Evolutionary conservation across 2,888 invertebrate genomes (phyloP).

Genomic region (Alloplasta piceator): DNA sequence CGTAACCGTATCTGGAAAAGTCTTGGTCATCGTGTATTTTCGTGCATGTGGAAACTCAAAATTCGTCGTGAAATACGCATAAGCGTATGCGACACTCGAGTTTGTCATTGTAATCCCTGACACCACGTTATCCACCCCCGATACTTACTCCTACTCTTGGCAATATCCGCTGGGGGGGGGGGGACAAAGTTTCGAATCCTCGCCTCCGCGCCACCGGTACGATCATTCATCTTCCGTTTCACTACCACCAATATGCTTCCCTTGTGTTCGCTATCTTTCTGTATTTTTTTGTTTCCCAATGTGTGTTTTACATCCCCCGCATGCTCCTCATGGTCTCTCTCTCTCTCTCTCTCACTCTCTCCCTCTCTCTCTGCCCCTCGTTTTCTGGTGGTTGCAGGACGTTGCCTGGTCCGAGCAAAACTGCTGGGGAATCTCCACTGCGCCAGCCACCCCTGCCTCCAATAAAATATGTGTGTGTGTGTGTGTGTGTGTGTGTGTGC

Average conservation of each 20-base stretch:
- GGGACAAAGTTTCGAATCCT: constrained; percentile 14
- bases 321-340: background rate
- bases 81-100: too few species aligned
- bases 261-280: background rate
- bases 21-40: too few species aligned
- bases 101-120: background rate
- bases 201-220: constrained; percentile 36
- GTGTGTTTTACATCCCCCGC: constrained; percentile 29
- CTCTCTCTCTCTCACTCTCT: too few species aligned
- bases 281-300: constrained; percentile 7
- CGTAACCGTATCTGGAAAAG: too few species aligned
- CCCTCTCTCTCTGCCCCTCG: too few species aligned
- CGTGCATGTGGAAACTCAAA: too few species aligned
- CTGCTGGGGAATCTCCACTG: constrained; percentile 64
- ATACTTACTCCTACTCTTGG: constrained; percentile 6
- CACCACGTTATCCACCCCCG: constrained; percentile 24
- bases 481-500: constrained; percentile 7
- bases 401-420: constrained; percentile 62
- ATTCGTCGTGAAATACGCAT: too few species aligned
- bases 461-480: constrained; percentile 29
- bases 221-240: constrained; percentile 63
- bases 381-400: constrained; percentile 52
- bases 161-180: constrained; percentile 26
- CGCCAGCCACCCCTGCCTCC: constrained; percentile 64
- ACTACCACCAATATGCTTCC: constrained; percentile 48